phyloP scores from a whole-genome alignment of 2,888 invertebrate genomes.

The Parochlus steinenii region DNA sequence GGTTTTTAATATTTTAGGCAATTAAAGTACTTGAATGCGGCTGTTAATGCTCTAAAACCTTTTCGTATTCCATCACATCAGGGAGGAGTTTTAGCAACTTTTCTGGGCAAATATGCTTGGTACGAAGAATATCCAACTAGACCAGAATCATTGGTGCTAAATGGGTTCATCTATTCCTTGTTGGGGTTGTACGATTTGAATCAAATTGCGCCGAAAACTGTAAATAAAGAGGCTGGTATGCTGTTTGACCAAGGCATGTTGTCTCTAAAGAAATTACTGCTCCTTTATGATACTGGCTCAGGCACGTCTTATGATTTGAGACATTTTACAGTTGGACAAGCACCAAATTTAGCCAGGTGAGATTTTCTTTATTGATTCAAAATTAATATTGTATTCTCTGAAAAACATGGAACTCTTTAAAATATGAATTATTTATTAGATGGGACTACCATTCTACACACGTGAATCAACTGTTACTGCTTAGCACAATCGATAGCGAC shows the following conservation, averaged over 20 bases:
- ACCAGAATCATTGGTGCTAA: conserved; percentile 87
- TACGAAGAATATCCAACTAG: conserved; percentile 97
- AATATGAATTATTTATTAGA: too few species aligned
- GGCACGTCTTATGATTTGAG: conserved; percentile 92
- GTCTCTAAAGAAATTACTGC: conserved; percentile 72
- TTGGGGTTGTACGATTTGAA: conserved; percentile 93
- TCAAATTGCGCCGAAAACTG: conserved; percentile 48
- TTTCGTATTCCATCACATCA: conserved; percentile 55
- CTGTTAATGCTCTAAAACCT: conserved; percentile 60
- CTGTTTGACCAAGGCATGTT: conserved; percentile 72
- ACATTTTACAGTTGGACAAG: conserved; percentile 64
- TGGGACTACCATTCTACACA: conserved; percentile 99
- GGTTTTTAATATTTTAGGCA: too few species aligned
- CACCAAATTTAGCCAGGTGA: conserved; percentile 11
- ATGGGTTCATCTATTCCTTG: conserved; percentile 95
- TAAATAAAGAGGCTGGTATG: conserved; percentile 51
- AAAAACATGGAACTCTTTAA: too few species aligned
- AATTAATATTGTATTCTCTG: neutral
- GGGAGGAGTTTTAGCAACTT: conserved; percentile 71
- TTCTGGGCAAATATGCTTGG: conserved; percentile 79
- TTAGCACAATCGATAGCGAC: conserved; percentile 73
- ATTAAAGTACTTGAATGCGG: conserved; percentile 61
- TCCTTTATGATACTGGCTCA: conserved; percentile 87
- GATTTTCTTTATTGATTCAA: conserved; percentile 5
- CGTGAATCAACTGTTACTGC: conserved; percentile 80